These are phyloP conservation scores for Xenopus laevis DNA, from an alignment of 2,113 vertebrate species.

Conservation along the genomic window DNA sequence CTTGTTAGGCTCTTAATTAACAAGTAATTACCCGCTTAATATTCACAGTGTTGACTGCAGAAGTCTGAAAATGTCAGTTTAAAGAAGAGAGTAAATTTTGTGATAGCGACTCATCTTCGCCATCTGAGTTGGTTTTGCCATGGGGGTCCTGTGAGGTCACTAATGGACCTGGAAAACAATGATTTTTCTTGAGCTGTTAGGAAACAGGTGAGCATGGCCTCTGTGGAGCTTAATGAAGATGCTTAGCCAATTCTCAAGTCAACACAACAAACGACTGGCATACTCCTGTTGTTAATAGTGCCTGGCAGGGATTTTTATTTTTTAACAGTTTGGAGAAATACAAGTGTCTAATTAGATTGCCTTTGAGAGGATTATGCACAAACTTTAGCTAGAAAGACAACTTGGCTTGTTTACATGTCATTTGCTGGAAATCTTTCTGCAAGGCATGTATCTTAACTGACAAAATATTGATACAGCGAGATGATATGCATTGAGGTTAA, in stretches of 20 bases:
- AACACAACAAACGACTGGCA: slow-evolving; percentile 25
- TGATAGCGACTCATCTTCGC: neutral
- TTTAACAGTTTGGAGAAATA: slow-evolving; percentile 29
- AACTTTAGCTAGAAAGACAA: slow-evolving; percentile 1
- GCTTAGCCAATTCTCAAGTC: slow-evolving; percentile 32
- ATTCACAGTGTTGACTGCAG: slow-evolving; percentile 31
- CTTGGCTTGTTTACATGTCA: slow-evolving; percentile 18
- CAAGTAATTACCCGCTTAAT: slow-evolving; percentile 46
- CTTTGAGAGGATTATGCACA: slow-evolving; percentile 26
- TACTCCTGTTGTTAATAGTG: slow-evolving; percentile 32
- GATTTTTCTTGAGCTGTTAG: neutral
- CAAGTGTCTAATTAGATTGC: slow-evolving; percentile 37
- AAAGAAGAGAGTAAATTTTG: slow-evolving; percentile 13
- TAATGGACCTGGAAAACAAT: neutral
- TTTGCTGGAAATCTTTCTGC: slow-evolving; percentile 14
- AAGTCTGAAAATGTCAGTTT: neutral
- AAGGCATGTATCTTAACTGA: slow-evolving; percentile 13
- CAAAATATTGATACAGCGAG: slow-evolving; percentile 8
- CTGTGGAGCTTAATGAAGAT: slow-evolving; percentile 28
- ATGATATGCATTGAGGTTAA: too few species aligned
- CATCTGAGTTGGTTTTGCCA: neutral
- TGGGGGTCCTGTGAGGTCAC: slow-evolving; percentile 8
- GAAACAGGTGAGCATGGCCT: slow-evolving; percentile 25
- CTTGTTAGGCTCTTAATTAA: slow-evolving; percentile 50
- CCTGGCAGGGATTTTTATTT: slow-evolving; percentile 24